Evolutionary conservation across 2,888 invertebrate genomes (phyloP).

Genomic region (Cataglyphis cursor): DNA sequence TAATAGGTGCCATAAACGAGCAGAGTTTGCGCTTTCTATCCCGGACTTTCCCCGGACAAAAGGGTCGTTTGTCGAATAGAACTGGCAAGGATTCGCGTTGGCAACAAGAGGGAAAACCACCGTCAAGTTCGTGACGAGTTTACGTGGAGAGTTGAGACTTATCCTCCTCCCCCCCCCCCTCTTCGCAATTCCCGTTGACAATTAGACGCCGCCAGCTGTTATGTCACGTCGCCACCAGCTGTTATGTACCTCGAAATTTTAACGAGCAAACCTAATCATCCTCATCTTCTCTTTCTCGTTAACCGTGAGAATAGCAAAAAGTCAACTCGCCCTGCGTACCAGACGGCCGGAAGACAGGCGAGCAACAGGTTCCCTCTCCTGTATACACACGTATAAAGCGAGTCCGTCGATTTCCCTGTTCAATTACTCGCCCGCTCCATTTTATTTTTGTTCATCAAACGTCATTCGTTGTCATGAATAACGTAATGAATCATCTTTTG

Average conservation of each 20-base stretch:
- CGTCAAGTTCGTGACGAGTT: slow-evolving; percentile 10
- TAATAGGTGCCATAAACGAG: slow-evolving; percentile 11
- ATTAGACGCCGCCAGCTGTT: slow-evolving; percentile 4
- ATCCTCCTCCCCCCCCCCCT: no score
- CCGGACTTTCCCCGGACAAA: neutral
- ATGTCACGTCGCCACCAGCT: neutral
- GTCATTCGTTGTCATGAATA: neutral
- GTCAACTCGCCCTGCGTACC: slow-evolving; percentile 51
- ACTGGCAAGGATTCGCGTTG: neutral
- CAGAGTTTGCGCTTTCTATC: neutral
- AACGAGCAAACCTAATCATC: slow-evolving; percentile 1
- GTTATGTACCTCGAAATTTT: slow-evolving; percentile 7
- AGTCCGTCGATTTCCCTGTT: slow-evolving; percentile 27
- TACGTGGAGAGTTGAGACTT: neutral
- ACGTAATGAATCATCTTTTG: slow-evolving; percentile 24
- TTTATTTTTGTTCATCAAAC: slow-evolving; percentile 1
- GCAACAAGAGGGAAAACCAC: neutral
- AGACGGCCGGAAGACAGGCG: slow-evolving; percentile 71
- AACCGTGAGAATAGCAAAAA: slow-evolving; percentile 45
- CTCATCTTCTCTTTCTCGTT: neutral
- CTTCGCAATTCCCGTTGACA: neutral
- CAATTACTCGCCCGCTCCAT: slow-evolving; percentile 19
- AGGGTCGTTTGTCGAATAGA: neutral
- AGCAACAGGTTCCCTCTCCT: slow-evolving; percentile 72
- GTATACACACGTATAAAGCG: slow-evolving; percentile 40